A percentile compares a stretch with the other conserved stretches of the same genome.
phyloP scores from a whole-genome alignment of 2,888 invertebrate species.

The Agriopis marginaria region DNA sequence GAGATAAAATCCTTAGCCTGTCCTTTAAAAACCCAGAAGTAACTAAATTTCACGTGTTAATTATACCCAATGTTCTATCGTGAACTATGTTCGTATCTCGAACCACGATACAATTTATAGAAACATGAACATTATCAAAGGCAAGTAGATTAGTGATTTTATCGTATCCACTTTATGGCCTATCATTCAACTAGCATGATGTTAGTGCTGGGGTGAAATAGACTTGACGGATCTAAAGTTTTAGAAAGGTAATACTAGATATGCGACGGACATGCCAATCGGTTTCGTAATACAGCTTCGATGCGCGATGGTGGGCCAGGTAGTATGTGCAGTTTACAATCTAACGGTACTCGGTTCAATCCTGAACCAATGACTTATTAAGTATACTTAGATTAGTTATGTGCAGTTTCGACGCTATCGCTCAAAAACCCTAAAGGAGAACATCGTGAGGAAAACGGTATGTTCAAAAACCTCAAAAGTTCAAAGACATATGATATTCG shows the following conservation, averaged over 20 bases:
- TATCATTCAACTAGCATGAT: constrained; percentile 52
- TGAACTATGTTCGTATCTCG: constrained; percentile 1
- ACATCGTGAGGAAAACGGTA: too few relatives aligned
- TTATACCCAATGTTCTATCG: background rate
- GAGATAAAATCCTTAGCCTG: background rate
- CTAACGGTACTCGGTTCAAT: too few relatives aligned
- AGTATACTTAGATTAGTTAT: too few relatives aligned
- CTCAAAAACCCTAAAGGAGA: too few relatives aligned
- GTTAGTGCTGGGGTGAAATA: constrained; percentile 48
- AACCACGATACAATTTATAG: constrained; percentile 28
- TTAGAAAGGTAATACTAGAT: constrained; percentile 17
- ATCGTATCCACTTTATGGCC: constrained; percentile 40
- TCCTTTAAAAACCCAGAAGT: too few relatives aligned
- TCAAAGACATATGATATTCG: too few relatives aligned
- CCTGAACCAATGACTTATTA: too few relatives aligned
- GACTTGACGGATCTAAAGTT: constrained; percentile 25
- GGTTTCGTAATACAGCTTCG: background rate
- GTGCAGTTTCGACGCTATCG: too few relatives aligned
- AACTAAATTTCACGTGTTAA: background rate
- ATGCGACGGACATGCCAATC: background rate
- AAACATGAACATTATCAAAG: constrained; percentile 29
- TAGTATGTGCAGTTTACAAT: too few relatives aligned
- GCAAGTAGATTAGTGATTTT: constrained; percentile 33
- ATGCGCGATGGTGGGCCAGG: too few relatives aligned
- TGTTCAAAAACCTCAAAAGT: too few relatives aligned